Percentiles rank a stretch among this genome's conserved stretches.
Evolutionary conservation across 2,797 vertebrate genomes (phyloP).

Genomic region (Tokudaia tokunoshimensis): DNA sequence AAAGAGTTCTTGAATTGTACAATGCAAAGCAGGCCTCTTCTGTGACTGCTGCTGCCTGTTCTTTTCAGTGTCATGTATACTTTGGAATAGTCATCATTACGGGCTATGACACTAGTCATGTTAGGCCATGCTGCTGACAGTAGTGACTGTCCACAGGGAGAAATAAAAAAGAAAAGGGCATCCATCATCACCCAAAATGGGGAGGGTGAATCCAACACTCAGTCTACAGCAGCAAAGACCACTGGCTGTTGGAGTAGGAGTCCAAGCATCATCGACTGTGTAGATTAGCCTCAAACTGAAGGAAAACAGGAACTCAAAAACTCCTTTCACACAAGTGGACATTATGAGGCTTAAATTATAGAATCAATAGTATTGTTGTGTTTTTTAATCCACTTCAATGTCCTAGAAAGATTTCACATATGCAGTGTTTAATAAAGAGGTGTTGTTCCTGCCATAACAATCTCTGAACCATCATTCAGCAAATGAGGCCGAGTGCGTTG

Average conservation of each 20-base stretch:
- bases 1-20: neutral
- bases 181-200: neutral
- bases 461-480: conserved; percentile 75
- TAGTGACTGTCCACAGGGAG: conserved; percentile 59
- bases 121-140: conserved; percentile 75
- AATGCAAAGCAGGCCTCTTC: conserved; percentile 29
- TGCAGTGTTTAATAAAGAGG: conserved; percentile 86
- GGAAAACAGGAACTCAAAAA: conserved; percentile 47
- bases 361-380: conserved; percentile 20
- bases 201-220: neutral
- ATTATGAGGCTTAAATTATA: conserved; percentile 65
- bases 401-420: conserved; percentile 64
- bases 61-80: conserved; percentile 35
- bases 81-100: conserved; percentile 58
- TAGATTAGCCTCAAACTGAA: conserved; percentile 45
- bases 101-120: conserved; percentile 69
- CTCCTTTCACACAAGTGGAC: conserved; percentile 58
- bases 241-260: conserved; percentile 16
- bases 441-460: conserved; percentile 78
- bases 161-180: conserved; percentile 57
- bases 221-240: conserved; percentile 41
- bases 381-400: conserved; percentile 64
- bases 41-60: conserved; percentile 54
- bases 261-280: conserved; percentile 53
- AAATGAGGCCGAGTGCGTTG: conserved; percentile 75